Percentiles rank a stretch among this genome's conserved stretches.
Evolutionary conservation across 2,113 vertebrate genomes (phyloP).

Genomic region (Ornithorhynchus anatinus): DNA sequence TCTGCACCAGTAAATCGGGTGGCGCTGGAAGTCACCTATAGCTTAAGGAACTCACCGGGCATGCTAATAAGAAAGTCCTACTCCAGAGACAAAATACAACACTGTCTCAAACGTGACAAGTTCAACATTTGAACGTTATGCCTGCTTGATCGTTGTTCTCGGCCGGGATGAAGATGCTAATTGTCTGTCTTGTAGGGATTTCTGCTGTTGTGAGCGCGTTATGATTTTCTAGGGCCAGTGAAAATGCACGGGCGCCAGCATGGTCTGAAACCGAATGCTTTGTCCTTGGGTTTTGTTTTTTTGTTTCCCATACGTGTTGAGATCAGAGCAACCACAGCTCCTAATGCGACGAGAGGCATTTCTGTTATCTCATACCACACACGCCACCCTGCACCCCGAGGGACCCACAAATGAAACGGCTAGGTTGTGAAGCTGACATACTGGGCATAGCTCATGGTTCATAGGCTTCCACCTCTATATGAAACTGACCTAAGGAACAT

Average conservation of each 20-base stretch:
- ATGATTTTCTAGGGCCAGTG: constrained; percentile 15
- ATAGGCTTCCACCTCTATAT: constrained; percentile 1
- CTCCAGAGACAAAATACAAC: constrained; percentile 25
- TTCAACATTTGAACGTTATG: constrained; percentile 20
- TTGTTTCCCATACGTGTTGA: constrained; percentile 23
- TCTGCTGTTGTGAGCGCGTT: constrained; percentile 1
- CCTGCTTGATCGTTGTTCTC: constrained; percentile 16
- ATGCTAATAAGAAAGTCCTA: constrained; percentile 31
- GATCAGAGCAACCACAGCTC: not conserved
- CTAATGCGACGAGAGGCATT: not conserved
- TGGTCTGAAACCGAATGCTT: constrained; percentile 1
- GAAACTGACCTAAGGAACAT: constrained; percentile 16
- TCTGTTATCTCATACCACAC: not conserved
- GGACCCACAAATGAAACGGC: not conserved
- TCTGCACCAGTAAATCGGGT: constrained; percentile 30
- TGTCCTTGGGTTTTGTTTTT: too few species aligned
- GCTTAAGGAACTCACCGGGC: constrained; percentile 15
- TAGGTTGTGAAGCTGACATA: constrained; percentile 4
- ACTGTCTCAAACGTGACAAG: not conserved
- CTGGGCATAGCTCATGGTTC: not conserved
- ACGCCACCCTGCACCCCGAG: not conserved
- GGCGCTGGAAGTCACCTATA: constrained; percentile 18
- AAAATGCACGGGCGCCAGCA: constrained; percentile 23
- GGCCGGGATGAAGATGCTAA: not conserved
- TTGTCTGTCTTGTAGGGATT: constrained; percentile 20